Conservation (phyloP, 2,888 invertebrate species). For the Yponomeuta malinellus region DNA sequence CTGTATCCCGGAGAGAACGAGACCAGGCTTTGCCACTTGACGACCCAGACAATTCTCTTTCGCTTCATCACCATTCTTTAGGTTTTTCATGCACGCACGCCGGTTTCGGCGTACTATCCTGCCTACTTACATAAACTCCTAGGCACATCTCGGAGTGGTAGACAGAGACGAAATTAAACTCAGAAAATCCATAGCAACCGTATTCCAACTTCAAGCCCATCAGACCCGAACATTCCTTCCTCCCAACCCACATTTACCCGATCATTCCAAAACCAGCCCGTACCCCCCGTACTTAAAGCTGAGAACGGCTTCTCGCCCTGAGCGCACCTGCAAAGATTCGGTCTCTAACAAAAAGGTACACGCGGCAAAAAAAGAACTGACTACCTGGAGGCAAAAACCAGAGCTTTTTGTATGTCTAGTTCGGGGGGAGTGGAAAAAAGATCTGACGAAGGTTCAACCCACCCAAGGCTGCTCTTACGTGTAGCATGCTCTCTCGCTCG, state of each 20-base stretch:
- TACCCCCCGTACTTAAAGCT: background rate
- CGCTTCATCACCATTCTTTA: too few species aligned
- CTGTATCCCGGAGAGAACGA: too few species aligned
- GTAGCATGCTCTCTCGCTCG: background rate
- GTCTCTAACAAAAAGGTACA: constrained; percentile 5
- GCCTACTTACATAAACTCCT: too few species aligned
- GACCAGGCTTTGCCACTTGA: too few species aligned
- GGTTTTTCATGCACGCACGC: too few species aligned
- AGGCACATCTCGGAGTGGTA: too few species aligned
- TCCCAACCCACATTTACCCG: background rate
- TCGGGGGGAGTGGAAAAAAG: background rate
- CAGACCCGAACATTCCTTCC: background rate
- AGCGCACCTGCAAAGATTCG: constrained; percentile 11
- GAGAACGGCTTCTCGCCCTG: background rate
- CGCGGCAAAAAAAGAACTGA: background rate
- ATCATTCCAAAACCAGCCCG: background rate
- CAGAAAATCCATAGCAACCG: too few species aligned
- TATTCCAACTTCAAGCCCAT: too few species aligned
- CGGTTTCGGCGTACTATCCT: too few species aligned
- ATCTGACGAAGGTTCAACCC: background rate
- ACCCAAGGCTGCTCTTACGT: background rate
- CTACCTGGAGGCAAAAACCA: constrained; percentile 5
- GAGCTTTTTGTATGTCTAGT: background rate
- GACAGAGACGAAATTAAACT: too few species aligned
- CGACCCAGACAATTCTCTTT: too few species aligned